Base-by-base conservation (phyloP, 2,797 vertebrate species). In the Syngnathus acus region DNA sequence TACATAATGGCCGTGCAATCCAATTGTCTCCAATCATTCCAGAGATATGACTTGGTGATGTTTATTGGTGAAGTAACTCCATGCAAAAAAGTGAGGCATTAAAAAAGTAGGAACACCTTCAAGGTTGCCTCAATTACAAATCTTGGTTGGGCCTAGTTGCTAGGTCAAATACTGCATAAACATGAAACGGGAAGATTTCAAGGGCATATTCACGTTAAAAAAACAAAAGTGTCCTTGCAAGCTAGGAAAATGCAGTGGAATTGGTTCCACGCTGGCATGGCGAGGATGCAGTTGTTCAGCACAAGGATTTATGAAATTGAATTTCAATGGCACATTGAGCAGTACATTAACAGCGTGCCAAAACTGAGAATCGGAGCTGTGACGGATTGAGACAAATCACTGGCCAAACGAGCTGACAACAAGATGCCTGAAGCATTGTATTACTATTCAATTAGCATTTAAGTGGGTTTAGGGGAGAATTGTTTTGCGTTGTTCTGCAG, bases 391-490 rank as follows among this genome's bases (percentile, higher is more conserved):
- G 90, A 92, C 84, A 86, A 91, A 92, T 91, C 84, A 84, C 78
- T 74, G 86, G 81, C 86, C 87, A 87, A 90, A 91, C 84, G 81
- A 90, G 90, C 84, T 86, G 89, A 90, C 91, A 91, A 90, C 89
- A 89, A 87, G 86, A 81, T 79, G 84, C 91, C 84, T 78, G 73
- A 76, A 87, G 88, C 89, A 72, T 85, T 81, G 84, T 86, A 89
- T 90, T 89, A 88, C 88, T 89, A 88, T 91, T 92, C 90, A 92
- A 91, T 92, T 93, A 92, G 89, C 84, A 85, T 90, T 87, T 89
- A 90, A 90, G 86, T 87, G 75, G 84, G 80, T 87, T 91, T 87
- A 82, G 75, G 88, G 88, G 87, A 82, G 81, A 84, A 82, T 79
- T 82, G 83, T 87, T 88, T 88, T 82, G 78, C 84, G 88, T 86